A percentile compares a stretch with the other conserved stretches of the same genome.
phyloP scores from a whole-genome alignment of 2,797 vertebrate species.

The Coranthus polyacanthus region DNA sequence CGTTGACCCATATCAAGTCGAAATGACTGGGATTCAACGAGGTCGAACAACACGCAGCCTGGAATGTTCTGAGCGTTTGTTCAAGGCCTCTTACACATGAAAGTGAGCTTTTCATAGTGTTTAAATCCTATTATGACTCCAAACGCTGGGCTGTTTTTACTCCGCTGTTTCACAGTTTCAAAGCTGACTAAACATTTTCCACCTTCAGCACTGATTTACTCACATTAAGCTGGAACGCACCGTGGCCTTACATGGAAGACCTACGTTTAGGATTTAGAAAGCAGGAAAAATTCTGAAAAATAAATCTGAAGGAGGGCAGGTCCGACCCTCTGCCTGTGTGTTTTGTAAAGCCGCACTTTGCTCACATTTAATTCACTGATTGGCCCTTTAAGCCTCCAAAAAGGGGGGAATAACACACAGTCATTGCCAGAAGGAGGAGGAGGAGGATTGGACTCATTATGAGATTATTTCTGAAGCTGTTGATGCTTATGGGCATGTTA shows the following conservation, averaged over 20 bases:
- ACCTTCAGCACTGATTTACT: conserved; percentile 47
- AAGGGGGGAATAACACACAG: background rate
- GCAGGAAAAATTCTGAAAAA: too few species aligned
- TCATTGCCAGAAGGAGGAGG: background rate
- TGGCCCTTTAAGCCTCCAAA: conserved; percentile 1
- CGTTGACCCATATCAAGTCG: background rate
- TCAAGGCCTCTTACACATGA: conserved; percentile 66
- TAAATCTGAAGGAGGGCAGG: too few species aligned
- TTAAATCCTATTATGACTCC: conserved; percentile 71
- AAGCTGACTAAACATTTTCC: conserved; percentile 64
- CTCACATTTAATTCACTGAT: background rate
- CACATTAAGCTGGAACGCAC: conserved; percentile 35
- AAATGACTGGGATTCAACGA: background rate
- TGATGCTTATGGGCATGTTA: background rate
- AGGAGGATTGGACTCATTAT: too few species aligned
- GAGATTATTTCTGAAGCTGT: background rate
- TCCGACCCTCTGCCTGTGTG: background rate
- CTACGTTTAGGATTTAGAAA: background rate
- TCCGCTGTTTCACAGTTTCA: conserved; percentile 35
- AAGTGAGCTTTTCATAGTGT: conserved; percentile 65
- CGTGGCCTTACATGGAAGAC: background rate
- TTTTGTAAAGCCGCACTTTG: background rate
- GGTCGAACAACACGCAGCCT: conserved; percentile 28
- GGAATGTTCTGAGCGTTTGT: conserved; percentile 71
- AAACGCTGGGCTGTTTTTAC: conserved; percentile 51